Evolutionary conservation across 37 sponge, comb jelly and placozoan species (phyloP).

Genomic region (Ianthella basta): DNA sequence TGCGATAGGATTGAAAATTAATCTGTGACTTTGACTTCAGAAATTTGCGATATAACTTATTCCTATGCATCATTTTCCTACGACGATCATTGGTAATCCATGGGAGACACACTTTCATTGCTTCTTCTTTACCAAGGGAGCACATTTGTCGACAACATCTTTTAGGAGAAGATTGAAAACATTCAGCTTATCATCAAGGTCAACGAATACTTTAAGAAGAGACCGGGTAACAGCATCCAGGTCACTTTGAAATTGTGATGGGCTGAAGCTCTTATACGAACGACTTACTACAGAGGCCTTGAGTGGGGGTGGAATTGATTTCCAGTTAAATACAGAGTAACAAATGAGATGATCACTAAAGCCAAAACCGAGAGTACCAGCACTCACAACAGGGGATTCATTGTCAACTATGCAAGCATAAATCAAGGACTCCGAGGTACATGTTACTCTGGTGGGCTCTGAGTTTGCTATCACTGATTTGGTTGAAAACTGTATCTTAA

Average conservation of each 20-base stretch:
- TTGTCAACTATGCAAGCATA: slow-evolving; percentile 28
- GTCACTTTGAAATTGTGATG: slow-evolving; percentile 18
- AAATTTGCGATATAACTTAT: slow-evolving; percentile 22
- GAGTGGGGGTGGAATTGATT: not conserved
- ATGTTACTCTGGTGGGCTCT: slow-evolving; percentile 18
- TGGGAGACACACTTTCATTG: not conserved
- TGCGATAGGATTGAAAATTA: not conserved
- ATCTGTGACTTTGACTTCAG: slow-evolving; percentile 5
- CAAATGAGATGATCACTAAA: slow-evolving; percentile 25
- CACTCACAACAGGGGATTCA: slow-evolving; percentile 11
- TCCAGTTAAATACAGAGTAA: slow-evolving; percentile 22
- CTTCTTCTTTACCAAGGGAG: slow-evolving; percentile 30
- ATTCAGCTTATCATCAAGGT: slow-evolving; percentile 2
- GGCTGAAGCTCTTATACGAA: slow-evolving; percentile 11
- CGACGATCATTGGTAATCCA: slow-evolving; percentile 4
- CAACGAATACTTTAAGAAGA: slow-evolving; percentile 4
- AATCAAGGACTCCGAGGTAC: slow-evolving; percentile 16
- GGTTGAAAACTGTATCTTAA: too few species aligned
- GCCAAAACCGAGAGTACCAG: slow-evolving; percentile 24
- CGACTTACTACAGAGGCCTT: not conserved
- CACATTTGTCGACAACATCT: slow-evolving; percentile 26
- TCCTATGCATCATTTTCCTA: slow-evolving; percentile 16
- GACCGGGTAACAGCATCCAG: slow-evolving; percentile 7
- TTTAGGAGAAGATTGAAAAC: slow-evolving; percentile 15
- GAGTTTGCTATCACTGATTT: too few species aligned